Base-by-base conservation (phyloP, 2,113 vertebrate species). In the Chloropsis cyanopogon region DNA sequence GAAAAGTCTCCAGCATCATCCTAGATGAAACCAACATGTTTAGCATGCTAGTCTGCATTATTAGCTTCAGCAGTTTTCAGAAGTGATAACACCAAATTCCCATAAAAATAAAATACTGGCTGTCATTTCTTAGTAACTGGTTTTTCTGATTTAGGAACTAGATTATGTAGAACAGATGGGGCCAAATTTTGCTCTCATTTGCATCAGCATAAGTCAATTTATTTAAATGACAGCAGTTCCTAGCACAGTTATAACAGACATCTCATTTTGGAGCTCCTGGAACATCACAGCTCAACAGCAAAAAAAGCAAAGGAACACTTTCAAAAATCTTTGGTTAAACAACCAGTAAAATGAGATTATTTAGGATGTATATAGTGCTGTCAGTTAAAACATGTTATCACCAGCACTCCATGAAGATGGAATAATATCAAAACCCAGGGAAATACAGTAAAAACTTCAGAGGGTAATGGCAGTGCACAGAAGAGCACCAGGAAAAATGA, bases 171-270 rank as follows among this genome's bases (percentile, higher is more conserved):
- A 94, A 93, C 89, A 96, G 91, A 93, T 94, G 88, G 88, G 91
- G 86, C 80, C 83, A 95, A 95, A 93, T 82, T 92, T 91, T 82
- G 20, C 46, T 96, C 65, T 91, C 86, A 94, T 95, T 95, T 90
- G 47, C 91, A 93, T 93, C 80, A 84, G 57, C 44, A n/a, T 52
- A 66, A 77, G 37, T 84, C 57, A 72, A 19, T 92, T 95, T 81
- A 92, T 89, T 89, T 88, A 42, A 84, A 64, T 52, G 53, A 76
- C 47, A 95, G 69, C 72, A 73, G 33, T 70, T 95, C 69, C 61
- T 77, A 71, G 44, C 73, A 82, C 21, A 84, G 52, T 90, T 92
- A 59, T 35, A 77, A 84, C 31, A 94, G 33, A 54, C 6, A 2
- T 68, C 9, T 70, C 80, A 68, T 80, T 92, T 61, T 91, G 57